Evolutionary conservation across 2,888 invertebrate genomes (phyloP), one percentile per base, ranked within the genome.

Genomic region (Archaeoteleia sp.): DNA sequence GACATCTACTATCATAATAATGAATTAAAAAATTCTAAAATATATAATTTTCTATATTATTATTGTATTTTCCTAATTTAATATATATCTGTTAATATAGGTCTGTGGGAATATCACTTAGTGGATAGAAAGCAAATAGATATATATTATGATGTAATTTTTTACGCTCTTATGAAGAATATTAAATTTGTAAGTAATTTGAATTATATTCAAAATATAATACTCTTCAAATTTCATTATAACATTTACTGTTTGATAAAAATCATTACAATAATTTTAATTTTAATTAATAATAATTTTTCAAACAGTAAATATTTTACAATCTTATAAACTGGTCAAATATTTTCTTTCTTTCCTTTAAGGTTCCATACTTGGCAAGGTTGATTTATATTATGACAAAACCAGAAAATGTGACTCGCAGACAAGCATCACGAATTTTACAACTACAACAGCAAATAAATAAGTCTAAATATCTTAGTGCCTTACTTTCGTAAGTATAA

Each of bases 371-470:
- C 1, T 46, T 83, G 25, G 75, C 83, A 1, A 75, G 74, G 20
- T 71, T 85, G 2, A 71, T 85, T 54, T 84, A 85, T 49, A 32
- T 76, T 9, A 62, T 83, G 32, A 79, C 83, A 1, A 84, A 77
- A 60, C 85, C 85, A 7, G 81, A 84, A 14, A 81, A 85, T 72
- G 82, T 85, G n/a, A 79, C 81, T 0, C 72, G 85, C 14, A 78
- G 80, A 61, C 77, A 83, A 54, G 81, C 83, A 1, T 34, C 58
- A 1, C 74, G 82, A 60, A 54, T 85, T 13, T 61, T 82, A 5
- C 45, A 42, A 14, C 43, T 78, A 2, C 77, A 76, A 8, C 34
- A 68, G 13, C 66, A 55, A 27, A 74, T 73, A 29, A 45, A 70
- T 6, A 78, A 63, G 35, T 78, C 66, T 34, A 82, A 75, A 43